A percentile compares a stretch with the other conserved stretches of the same genome.
These are phyloP conservation scores for Hemibagrus wyckioides DNA, from an alignment of 2,113 vertebrate species.

Conservation along the genomic window DNA sequence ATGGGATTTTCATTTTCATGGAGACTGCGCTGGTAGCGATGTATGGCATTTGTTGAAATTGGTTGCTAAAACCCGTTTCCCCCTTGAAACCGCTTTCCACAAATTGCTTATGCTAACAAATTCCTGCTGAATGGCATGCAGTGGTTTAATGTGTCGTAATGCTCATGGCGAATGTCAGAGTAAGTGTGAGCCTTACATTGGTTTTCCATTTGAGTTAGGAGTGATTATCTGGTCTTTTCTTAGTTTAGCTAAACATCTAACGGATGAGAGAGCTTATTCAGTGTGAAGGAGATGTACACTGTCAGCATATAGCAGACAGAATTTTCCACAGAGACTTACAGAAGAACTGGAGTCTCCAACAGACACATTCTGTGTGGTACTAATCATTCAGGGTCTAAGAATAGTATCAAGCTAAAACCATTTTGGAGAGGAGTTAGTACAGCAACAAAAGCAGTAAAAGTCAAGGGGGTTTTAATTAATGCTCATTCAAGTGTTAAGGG, in stretches of 20 bases:
- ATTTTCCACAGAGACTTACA: background rate
- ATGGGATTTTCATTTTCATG: conserved; percentile 14
- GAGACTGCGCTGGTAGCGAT: background rate
- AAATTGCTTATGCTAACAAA: background rate
- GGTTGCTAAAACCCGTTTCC: conserved; percentile 18
- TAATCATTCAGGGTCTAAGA: background rate
- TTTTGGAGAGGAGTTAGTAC: background rate
- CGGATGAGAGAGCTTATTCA: background rate
- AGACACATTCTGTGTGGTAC: background rate
- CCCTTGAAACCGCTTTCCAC: background rate
- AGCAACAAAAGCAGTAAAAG: background rate
- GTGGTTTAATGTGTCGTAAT: background rate
- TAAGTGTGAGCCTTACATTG: background rate
- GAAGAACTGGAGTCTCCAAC: background rate
- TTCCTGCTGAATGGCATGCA: background rate
- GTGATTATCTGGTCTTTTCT: background rate
- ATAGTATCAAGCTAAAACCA: background rate
- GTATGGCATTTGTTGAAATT: conserved; percentile 30
- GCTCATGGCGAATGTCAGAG: background rate
- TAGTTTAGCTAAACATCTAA: background rate
- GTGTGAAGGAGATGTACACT: background rate
- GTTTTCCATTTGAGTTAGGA: background rate
- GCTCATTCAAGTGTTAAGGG: background rate
- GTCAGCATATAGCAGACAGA: background rate
- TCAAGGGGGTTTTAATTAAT: background rate